phyloP scores from a whole-genome alignment of 2,113 vertebrate genomes.

The Leucoraja erinaceus region DNA sequence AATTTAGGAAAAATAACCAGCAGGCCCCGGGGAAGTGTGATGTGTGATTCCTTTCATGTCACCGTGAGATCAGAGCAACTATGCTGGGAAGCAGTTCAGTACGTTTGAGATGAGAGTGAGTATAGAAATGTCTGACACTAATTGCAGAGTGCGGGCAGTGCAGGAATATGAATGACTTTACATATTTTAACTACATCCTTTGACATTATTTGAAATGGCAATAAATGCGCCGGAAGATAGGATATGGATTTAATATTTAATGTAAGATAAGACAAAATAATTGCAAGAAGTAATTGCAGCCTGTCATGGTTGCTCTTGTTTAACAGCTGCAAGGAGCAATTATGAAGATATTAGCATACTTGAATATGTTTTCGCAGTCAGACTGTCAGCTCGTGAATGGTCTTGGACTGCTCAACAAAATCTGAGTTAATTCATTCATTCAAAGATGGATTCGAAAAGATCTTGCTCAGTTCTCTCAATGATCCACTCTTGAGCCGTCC shows the following conservation, averaged over 20 bases:
- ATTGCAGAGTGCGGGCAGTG: not conserved
- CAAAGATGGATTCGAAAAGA: not conserved
- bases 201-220: not conserved
- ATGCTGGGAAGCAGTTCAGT: not conserved
- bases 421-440: slow-evolving; percentile 1
- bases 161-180: not conserved
- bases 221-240: not conserved
- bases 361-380: not conserved
- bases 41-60: not conserved
- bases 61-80: not conserved
- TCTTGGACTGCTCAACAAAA: not conserved
- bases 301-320: not conserved
- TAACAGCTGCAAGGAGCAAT: not conserved
- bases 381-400: not conserved
- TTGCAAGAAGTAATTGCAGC: not conserved
- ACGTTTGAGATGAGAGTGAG: not conserved
- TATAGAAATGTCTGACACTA: not conserved
- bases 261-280: slow-evolving; percentile 13
- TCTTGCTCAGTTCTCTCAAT: not conserved
- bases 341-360: not conserved
- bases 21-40: not conserved
- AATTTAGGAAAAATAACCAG: too few species aligned
- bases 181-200: not conserved
- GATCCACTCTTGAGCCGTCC: not conserved
- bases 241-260: not conserved